Conservation (phyloP, 1,140 invertebrate species). For the Latrodectus geometricus region DNA sequence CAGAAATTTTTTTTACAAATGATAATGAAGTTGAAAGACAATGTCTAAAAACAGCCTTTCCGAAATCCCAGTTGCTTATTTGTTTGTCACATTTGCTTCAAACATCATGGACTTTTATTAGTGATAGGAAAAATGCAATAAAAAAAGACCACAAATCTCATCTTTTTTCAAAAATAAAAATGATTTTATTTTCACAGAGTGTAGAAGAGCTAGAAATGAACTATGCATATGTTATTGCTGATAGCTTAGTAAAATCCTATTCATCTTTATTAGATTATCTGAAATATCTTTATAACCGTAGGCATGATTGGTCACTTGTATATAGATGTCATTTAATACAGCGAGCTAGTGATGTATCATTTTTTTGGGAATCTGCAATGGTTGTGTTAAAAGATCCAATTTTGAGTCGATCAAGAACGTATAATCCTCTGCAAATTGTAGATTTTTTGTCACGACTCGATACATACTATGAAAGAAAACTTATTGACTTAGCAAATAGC, state of each 20-base stretch:
- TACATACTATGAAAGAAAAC: slow-evolving; percentile 47
- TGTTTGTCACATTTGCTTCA: slow-evolving; percentile 48
- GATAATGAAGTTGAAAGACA: slow-evolving; percentile 39
- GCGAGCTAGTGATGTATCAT: slow-evolving; percentile 8
- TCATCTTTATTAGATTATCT: slow-evolving; percentile 33
- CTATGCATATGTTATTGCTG: slow-evolving; percentile 34
- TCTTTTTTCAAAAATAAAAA: slow-evolving; percentile 50
- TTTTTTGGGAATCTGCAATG: slow-evolving; percentile 53
- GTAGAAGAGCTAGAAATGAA: slow-evolving; percentile 54
- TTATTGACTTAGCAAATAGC: slow-evolving; percentile 47
- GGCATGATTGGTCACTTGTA: slow-evolving; percentile 47
- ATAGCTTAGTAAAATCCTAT: slow-evolving; percentile 50
- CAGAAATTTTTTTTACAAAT: slow-evolving; percentile 52
- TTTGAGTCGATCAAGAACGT: slow-evolving; percentile 41
- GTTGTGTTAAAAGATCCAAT: slow-evolving; percentile 57
- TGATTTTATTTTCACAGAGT: slow-evolving; percentile 46
- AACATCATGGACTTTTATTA: slow-evolving; percentile 47
- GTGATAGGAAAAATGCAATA: slow-evolving; percentile 44
- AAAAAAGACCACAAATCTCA: slow-evolving; percentile 47
- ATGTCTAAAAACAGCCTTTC: slow-evolving; percentile 17
- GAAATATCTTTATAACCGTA: slow-evolving; percentile 40
- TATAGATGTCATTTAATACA: slow-evolving; percentile 37
- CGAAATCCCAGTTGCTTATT: slow-evolving; percentile 44
- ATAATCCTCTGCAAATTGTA: slow-evolving; percentile 44
- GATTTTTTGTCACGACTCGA: slow-evolving; percentile 54